Evolutionary conservation across 2,888 invertebrate genomes (phyloP), one percentile per base, ranked within the genome.

Genomic region (Drosophila mayaguana): DNA sequence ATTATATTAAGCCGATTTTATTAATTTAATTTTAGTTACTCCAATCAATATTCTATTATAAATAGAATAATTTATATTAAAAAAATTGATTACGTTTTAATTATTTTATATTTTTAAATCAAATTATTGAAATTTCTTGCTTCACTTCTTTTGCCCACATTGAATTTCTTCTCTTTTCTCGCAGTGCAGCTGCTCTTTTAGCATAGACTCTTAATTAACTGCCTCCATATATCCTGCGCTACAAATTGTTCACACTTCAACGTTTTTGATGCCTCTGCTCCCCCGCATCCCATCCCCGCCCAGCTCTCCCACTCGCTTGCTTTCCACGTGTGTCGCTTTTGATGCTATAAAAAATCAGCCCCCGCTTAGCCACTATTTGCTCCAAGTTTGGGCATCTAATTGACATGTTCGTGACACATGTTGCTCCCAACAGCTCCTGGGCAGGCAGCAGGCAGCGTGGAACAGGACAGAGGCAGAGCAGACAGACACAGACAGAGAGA

Each of bases 201-300:
- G 18, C 22, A 34, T 40, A 46, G 25, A 20, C 78, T 79, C 88
- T 84, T 90, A 87, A 90, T 90, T 90, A 88, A 88, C 86, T 76
- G 85, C 63, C 61, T 57, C 43, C 55, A 60, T 64, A 72, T 80
- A 81, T 85, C 75, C 88, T 89, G 69, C 65, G 55, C 78, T 67
- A 81, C 78, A 75, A 89, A 89, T 88, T 90, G 91, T 91, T 91
- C 90, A 91, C 89, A 89, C 89, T 90, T 91, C 90, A 90, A 75
- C 86, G 70, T 89, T 91, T 83, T 83, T 60, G 45, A 63, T 69
- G 57, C 53, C 53, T 32, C 64, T 67, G 72, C 56, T 55, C 53
- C 45, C 34, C 40, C 54, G 1, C 20, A 20, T 5, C 12, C 5
- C 48, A 4, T 4, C n/a, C 11, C 18, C 32, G 12, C 50, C 12